Base-by-base conservation (phyloP, 2,888 invertebrate species). In the Gymnocheta viridis region DNA sequence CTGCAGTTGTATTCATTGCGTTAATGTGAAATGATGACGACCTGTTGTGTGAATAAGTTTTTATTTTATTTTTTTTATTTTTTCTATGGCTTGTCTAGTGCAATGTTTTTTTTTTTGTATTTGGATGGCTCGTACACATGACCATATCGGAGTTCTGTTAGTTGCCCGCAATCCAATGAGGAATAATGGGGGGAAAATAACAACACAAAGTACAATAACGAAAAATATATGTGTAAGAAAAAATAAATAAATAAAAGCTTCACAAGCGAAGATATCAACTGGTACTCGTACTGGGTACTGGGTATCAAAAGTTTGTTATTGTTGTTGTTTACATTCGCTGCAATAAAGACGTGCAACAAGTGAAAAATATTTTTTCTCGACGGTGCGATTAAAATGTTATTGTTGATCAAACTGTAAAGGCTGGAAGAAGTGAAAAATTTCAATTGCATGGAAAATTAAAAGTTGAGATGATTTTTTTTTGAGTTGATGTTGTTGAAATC, bases 331-430 rank as follows among this genome's bases (percentile, higher is more conserved):
- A 84, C 81, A 76, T 82, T 82, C 72, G 41, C 67, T 80, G 76
- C 84, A 81, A 82, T 82, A 76, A 82, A 86, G 86, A 85, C 85
- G 86, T 84, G 84, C 84, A 84, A 84, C 84, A 84, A 81, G 84
- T 81, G 84, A 80, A 78, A 72, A 72, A 17, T 54, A 41, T 60
- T 58, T 38, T 47, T 49, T 62, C 27, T 69, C 27, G 19, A 29
- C 32, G 19, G 22, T 27, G 38, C 24, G 72, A 72, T 66, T 60
- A 72, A 58, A 69, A 58, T 47, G 10, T 69, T 58, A 64, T 72
- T 82, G 72, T 72, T 38, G 27, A 74, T 67, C 58, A 58, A 67
- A 74, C 51, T 51, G 24, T 6, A 60, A 49, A 35, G 14, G 29
- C 69, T 76, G 60, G 51, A 81, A 69, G 35, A 62, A 51, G 49